phyloP scores from a whole-genome alignment of 2,888 invertebrate genomes.

The Ramazzottius varieornatus region DNA sequence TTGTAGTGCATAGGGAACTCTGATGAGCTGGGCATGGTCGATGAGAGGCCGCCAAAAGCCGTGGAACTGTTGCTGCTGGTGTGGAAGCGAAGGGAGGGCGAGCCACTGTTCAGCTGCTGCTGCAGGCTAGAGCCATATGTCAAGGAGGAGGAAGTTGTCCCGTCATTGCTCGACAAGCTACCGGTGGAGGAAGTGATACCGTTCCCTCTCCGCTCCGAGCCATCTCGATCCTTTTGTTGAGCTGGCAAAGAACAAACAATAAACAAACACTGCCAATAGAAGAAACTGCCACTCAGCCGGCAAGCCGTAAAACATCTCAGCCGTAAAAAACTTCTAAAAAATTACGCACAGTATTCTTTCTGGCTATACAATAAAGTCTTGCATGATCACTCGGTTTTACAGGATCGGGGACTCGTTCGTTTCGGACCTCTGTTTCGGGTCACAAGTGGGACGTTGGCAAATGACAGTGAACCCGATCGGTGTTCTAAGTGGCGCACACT shows the following conservation, averaged over 20 bases:
- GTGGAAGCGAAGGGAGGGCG: background rate
- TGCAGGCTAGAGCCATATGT: background rate
- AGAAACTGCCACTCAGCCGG: no score
- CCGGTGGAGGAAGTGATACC: background rate
- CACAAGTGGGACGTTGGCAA: no score
- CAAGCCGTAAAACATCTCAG: background rate
- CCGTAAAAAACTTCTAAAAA: background rate
- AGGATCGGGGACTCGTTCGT: no score
- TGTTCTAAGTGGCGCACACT: no score
- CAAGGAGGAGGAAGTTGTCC: background rate
- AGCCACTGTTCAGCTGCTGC: background rate
- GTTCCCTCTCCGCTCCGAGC: background rate
- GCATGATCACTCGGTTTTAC: no score
- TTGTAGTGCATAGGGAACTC: background rate
- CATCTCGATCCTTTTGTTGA: background rate
- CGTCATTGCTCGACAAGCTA: background rate
- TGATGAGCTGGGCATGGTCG: background rate
- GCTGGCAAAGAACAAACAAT: background rate
- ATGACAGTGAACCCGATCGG: no score
- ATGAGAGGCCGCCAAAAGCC: background rate
- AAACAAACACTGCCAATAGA: no score
- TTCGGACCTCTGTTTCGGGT: no score
- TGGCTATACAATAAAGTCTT: no score
- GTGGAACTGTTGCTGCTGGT: background rate
- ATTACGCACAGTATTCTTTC: no score